Evolutionary conservation across 1,140 invertebrate genomes (phyloP).

Genomic region (Drosophila malerkotliana): DNA sequence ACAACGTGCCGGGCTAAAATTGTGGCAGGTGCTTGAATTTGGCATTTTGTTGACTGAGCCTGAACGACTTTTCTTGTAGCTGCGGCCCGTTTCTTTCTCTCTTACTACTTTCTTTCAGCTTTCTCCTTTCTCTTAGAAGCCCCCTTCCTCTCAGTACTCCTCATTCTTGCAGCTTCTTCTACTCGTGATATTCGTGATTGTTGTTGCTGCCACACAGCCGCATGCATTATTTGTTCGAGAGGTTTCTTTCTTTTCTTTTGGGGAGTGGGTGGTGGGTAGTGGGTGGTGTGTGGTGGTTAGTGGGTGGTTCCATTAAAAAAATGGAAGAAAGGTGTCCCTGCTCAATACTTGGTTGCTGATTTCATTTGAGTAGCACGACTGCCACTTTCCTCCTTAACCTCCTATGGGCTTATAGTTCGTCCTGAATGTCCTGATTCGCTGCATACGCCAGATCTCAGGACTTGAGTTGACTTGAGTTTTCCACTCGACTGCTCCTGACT

Average conservation of each 20-base stretch:
- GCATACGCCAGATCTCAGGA: slow-evolving; percentile 48
- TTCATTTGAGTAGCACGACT: slow-evolving; percentile 48
- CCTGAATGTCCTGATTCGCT: slow-evolving; percentile 25
- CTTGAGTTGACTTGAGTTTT: slow-evolving; percentile 70
- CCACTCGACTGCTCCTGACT: slow-evolving; percentile 52
- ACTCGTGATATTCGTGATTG: slow-evolving; percentile 19
- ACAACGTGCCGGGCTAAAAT: slow-evolving; percentile 72
- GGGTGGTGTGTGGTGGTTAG: too few species aligned
- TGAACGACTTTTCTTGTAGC: slow-evolving; percentile 71
- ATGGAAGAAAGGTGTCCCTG: slow-evolving; percentile 7
- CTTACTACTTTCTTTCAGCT: background rate
- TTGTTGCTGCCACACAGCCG: slow-evolving; percentile 25
- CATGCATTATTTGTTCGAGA: slow-evolving; percentile 75
- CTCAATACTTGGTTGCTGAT: slow-evolving; percentile 43
- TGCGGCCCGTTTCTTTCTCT: background rate
- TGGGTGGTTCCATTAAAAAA: background rate
- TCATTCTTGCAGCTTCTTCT: background rate
- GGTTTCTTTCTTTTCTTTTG: slow-evolving; percentile 14
- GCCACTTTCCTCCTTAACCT: slow-evolving; percentile 15
- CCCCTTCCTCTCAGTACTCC: background rate
- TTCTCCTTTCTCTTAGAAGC: background rate
- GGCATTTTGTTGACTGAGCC: slow-evolving; percentile 77
- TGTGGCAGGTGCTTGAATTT: slow-evolving; percentile 80
- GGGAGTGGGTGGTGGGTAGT: background rate
- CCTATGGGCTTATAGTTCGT: slow-evolving; percentile 25